Conservation (phyloP, 2,113 vertebrate species). For the Bucco capensis region DNA sequence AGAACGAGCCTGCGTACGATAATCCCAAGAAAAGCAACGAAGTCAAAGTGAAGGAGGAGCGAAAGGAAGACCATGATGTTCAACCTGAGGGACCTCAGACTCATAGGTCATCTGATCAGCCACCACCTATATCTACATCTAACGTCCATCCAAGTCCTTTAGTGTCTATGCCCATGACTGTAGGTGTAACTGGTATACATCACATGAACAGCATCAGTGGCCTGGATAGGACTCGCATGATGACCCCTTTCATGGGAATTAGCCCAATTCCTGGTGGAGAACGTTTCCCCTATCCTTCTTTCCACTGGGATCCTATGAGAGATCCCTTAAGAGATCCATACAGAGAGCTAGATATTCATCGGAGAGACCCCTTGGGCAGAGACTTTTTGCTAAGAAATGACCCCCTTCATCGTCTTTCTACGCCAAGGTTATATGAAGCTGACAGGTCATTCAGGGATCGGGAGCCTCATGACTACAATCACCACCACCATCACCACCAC, state of each 20-base stretch:
- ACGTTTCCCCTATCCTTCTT: slow-evolving; percentile 91
- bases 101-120: slow-evolving; percentile 77
- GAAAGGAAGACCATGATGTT: slow-evolving; percentile 91
- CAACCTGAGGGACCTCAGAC: slow-evolving; percentile 74
- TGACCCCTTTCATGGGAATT: slow-evolving; percentile 95
- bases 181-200: slow-evolving; percentile 88
- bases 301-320: slow-evolving; percentile 97
- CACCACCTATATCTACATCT: slow-evolving; percentile 72
- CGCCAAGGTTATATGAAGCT: slow-evolving; percentile 84
- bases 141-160: slow-evolving; percentile 81
- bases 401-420: slow-evolving; percentile 86
- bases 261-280: slow-evolving; percentile 94
- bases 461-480: slow-evolving; percentile 91
- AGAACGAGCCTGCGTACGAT: slow-evolving; percentile 81
- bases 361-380: slow-evolving; percentile 77
- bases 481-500: slow-evolving; percentile 83
- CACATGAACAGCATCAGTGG: slow-evolving; percentile 89
- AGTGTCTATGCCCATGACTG: slow-evolving; percentile 84
- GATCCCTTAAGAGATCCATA: slow-evolving; percentile 87
- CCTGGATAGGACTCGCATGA: slow-evolving; percentile 94
- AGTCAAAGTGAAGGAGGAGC: slow-evolving; percentile 95
- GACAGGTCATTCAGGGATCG: slow-evolving; percentile 93
- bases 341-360: slow-evolving; percentile 90
- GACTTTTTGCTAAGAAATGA: slow-evolving; percentile 90
- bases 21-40: slow-evolving; percentile 88